Evolutionary conservation across 2,113 vertebrate genomes (phyloP), one percentile per base, ranked within the genome.

Genomic region (Phoenicopterus ruber): DNA sequence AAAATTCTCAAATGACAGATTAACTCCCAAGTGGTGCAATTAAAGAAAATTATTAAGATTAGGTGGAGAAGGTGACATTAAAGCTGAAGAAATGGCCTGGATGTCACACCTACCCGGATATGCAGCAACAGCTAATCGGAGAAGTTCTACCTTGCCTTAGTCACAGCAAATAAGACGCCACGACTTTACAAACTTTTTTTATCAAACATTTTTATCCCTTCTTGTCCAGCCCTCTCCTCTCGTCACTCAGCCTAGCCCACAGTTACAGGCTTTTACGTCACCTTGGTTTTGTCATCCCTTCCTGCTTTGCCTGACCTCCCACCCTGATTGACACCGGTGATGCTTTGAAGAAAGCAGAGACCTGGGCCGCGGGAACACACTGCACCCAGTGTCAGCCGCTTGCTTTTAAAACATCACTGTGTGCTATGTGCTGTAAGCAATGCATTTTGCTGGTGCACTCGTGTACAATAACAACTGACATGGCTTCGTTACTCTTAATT

Each of bases 241-340:
- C 18, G 26, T 24, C 55, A n/a, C 46, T n/a, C 59, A 78, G 34
- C 42, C 40, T n/a, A 44, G 36, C 40, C 67, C 44, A 42, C 19
- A 47, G 46, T 42, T 66, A 50, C 1, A 26, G 47, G 59, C 29
- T 76, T 83, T 57, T 21, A 26, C 0, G 0, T 12, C 40, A 40
- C 59, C 70, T 66, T 10, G 59, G 2, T 73, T 90, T 76, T 80
- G 47, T 32, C 52, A 34, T 1, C 31, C 50, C 10, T 52, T 80
- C 49, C 26, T 17, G 17, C 49, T 50, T 11, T 88, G n/a, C 36
- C 36, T 80, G 66, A 44, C 52, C 91, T 72, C 57, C 52, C 57
- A 32, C 17, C 32, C 58, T 18, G 40, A 9, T n/a, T 65, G 77
- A 26, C 9, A 17, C 6, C 0, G 1, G 10, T 4, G 40, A 55